These are phyloP conservation scores for Lasioglossum pauxillum DNA, from an alignment of 2,888 invertebrate species.

Conservation along the genomic window DNA sequence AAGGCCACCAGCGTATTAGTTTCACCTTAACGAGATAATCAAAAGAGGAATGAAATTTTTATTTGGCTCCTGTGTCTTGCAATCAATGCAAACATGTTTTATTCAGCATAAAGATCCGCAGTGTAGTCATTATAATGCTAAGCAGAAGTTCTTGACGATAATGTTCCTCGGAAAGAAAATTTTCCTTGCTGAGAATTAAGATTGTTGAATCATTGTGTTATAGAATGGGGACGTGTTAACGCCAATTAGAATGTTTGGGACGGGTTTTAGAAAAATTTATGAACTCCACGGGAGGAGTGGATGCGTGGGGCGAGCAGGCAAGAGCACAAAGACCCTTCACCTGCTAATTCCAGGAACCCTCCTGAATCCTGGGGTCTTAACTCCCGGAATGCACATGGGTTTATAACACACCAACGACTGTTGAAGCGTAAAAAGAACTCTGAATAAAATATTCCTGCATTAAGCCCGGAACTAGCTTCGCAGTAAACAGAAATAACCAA, in stretches of 20 bases:
- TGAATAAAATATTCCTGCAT: not conserved
- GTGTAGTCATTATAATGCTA: not conserved
- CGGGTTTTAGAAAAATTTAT: not conserved
- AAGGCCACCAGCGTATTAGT: too few species aligned
- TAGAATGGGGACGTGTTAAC: not conserved
- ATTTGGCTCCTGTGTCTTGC: too few species aligned
- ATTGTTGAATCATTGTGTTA: not conserved
- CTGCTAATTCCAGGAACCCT: constrained; percentile 15
- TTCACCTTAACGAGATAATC: too few species aligned
- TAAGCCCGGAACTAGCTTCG: not conserved
- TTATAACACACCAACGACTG: not conserved
- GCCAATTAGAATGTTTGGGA: constrained; percentile 1
- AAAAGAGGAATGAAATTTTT: too few species aligned
- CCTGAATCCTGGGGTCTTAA: not conserved
- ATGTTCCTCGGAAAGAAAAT: not conserved
- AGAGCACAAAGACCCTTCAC: constrained; percentile 5
- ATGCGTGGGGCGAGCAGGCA: not conserved
- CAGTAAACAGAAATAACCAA: not conserved
- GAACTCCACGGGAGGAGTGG: not conserved
- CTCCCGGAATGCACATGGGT: not conserved
- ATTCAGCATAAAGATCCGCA: too few species aligned
- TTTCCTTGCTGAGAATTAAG: not conserved
- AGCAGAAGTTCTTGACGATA: not conserved
- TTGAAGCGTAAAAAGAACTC: not conserved
- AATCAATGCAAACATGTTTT: too few species aligned